phyloP scores from a whole-genome alignment of 2,113 vertebrate genomes.

The Phasianus colchicus region DNA sequence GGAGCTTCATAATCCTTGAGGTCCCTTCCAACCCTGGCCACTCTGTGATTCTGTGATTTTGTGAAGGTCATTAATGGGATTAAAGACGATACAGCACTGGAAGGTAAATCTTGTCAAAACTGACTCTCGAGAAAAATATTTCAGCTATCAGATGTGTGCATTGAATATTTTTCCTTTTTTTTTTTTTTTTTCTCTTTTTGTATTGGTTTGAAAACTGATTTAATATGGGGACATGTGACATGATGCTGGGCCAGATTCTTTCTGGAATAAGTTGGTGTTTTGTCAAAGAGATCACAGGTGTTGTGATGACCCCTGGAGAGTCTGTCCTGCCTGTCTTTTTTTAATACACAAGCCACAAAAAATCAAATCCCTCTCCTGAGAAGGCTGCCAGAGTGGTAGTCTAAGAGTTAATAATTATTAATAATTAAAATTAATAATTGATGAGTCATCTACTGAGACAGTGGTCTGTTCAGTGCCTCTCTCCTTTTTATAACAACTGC shows the following conservation, averaged over 20 bases:
- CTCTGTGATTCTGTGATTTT: too few species aligned
- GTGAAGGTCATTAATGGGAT: not conserved
- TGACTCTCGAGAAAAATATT: not conserved
- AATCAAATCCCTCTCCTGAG: not conserved
- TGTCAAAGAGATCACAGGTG: fast-evolving
- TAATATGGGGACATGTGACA: not conserved
- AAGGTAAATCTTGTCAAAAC: not conserved
- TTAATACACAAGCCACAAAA: not conserved
- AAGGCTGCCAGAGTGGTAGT: not conserved
- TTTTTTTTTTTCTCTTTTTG: not conserved
- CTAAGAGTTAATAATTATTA: not conserved
- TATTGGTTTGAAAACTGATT: not conserved
- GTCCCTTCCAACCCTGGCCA: too few species aligned
- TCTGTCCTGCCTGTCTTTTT: fast-evolving
- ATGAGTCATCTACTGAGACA: not conserved
- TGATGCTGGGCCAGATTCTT: not conserved
- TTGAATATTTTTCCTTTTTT: not conserved
- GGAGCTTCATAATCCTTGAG: too few species aligned
- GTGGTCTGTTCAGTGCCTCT: not conserved
- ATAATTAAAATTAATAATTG: not conserved
- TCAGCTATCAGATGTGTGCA: not conserved
- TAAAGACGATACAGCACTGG: fast-evolving
- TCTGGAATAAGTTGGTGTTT: not conserved
- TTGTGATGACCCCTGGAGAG: not conserved
- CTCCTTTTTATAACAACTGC: not conserved